These are phyloP conservation scores for Pseudochirops corinnae DNA, from an alignment of 2,797 vertebrate species.

Conservation along the genomic window DNA sequence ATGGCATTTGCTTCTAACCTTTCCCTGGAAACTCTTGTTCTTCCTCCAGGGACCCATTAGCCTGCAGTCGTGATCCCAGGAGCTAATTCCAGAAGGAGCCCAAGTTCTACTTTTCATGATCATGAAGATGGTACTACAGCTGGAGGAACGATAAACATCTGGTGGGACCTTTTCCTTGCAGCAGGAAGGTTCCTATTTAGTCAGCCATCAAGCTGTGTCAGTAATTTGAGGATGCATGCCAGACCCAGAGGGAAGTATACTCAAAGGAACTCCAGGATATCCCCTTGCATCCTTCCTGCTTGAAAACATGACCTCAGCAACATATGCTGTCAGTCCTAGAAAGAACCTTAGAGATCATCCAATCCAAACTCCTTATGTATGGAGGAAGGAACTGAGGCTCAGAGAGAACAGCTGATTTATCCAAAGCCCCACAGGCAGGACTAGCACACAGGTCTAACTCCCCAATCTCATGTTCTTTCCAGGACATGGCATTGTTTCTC, in stretches of 20 bases:
- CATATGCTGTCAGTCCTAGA: not conserved
- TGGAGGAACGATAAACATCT: not conserved
- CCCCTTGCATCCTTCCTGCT: not conserved
- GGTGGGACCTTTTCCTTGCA: not conserved
- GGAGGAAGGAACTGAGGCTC: not conserved
- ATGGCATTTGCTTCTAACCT: not conserved
- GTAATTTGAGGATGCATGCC: not conserved
- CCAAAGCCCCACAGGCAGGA: not conserved
- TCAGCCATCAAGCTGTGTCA: not conserved
- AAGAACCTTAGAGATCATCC: not conserved
- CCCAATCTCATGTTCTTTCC: not conserved
- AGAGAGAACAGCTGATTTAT: not conserved
- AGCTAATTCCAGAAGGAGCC: not conserved
- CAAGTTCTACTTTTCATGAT: not conserved
- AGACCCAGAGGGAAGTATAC: not conserved
- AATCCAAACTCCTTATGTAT: not conserved
- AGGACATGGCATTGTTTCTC: not conserved
- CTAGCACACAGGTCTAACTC: not conserved
- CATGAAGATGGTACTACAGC: not conserved
- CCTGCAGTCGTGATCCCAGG: not conserved
- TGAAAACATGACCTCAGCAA: not conserved
- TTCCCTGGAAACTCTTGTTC: not conserved
- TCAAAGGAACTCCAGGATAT: not conserved
- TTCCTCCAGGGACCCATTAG: not conserved
- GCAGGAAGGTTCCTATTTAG: not conserved